phyloP scores from a whole-genome alignment of 53 echinoderm and acorn worm genomes.

The Antedon mediterranea region DNA sequence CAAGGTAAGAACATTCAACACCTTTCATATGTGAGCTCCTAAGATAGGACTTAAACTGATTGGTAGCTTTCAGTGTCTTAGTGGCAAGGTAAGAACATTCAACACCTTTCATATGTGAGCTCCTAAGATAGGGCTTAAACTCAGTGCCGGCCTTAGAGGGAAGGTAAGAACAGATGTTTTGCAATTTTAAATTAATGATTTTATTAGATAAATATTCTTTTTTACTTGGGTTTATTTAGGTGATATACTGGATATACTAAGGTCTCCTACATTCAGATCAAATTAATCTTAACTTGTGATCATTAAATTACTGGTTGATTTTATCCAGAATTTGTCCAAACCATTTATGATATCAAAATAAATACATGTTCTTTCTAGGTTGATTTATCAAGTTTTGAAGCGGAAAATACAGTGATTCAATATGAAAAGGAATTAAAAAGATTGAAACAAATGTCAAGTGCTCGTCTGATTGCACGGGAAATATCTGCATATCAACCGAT shows the following conservation, averaged over 20 bases:
- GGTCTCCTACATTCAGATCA: neutral
- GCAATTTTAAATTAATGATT: no score
- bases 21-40: slow-evolving; percentile 51
- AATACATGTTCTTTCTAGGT: slow-evolving; percentile 21
- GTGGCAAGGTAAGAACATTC: slow-evolving; percentile 97
- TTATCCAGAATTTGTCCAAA: no score
- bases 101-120: slow-evolving; percentile 58
- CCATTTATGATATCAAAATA: no score
- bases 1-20: no score
- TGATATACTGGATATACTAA: no score
- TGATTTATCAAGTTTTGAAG: slow-evolving; percentile 82
- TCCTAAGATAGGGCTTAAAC: slow-evolving; percentile 41
- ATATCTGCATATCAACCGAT: slow-evolving; percentile 81
- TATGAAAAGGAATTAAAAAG: slow-evolving; percentile 70
- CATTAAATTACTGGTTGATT: no score
- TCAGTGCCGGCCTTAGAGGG: slow-evolving; percentile 83
- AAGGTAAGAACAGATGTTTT: no score
- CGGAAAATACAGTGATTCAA: slow-evolving; percentile 50
- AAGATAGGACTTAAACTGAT: slow-evolving; percentile 46
- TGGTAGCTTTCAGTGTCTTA: slow-evolving; percentile 84
- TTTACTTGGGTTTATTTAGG: no score
- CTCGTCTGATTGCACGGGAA: slow-evolving; percentile 74
- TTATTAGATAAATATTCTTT: no score
- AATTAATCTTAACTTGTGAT: neutral
- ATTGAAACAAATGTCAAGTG: slow-evolving; percentile 69